These are phyloP conservation scores for Kryptolebias ocellatus DNA, from an alignment of 2,797 vertebrate genomes.

Conservation along the genomic window DNA sequence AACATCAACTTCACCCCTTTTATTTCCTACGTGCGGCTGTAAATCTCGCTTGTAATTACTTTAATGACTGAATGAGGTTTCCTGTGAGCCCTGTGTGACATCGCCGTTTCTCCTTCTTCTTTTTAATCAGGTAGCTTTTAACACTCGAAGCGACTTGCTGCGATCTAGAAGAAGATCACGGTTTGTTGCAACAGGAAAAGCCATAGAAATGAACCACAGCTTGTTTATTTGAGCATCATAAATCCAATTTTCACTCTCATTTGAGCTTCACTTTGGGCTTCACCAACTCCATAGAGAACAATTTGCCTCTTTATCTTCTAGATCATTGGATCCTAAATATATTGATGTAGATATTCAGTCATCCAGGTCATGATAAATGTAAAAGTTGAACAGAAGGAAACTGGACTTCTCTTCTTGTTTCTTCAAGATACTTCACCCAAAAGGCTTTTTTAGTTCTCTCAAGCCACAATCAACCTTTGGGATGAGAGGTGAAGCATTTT, in stretches of 20 bases:
- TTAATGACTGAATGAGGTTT: background rate
- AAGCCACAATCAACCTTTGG: no score
- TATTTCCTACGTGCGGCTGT: background rate
- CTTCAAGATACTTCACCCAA: no score
- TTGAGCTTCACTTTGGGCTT: conserved; percentile 18
- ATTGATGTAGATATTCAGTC: no score
- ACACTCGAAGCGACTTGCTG: background rate
- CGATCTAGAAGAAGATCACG: no score
- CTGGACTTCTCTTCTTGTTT: no score
- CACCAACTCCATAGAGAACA: background rate
- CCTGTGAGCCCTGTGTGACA: background rate
- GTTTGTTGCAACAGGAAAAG: no score
- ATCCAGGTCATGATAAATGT: no score
- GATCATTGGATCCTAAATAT: background rate
- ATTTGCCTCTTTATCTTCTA: background rate
- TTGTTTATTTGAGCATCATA: no score
- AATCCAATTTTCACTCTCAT: background rate
- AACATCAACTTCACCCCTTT: background rate
- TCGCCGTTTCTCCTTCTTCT: background rate
- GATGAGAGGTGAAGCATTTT: no score
- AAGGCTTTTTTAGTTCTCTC: no score
- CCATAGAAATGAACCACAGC: no score
- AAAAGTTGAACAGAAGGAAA: no score
- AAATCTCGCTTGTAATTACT: conserved; percentile 8
- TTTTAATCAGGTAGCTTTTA: background rate